Percentiles rank a stretch among this genome's conserved stretches.
Evolutionary conservation across 2,113 vertebrate genomes (phyloP).

Genomic region (Origma solitaria): DNA sequence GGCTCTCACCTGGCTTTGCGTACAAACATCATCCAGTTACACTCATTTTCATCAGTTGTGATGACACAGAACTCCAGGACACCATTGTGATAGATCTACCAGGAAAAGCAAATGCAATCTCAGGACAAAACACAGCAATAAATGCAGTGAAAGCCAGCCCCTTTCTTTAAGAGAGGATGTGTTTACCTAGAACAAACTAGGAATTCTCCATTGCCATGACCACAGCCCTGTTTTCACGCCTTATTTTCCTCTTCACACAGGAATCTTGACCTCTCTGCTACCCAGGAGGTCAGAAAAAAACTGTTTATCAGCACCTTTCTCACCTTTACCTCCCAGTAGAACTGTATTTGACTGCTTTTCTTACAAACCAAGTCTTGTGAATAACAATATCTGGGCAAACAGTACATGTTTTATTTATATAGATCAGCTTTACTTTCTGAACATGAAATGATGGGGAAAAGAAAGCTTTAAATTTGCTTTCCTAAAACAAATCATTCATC

Average conservation of each 20-base stretch:
- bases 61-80: conserved; percentile 90
- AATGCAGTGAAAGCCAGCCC: background rate
- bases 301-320: background rate
- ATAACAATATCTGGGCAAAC: background rate
- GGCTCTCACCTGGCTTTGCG: conserved; percentile 87
- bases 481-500: background rate
- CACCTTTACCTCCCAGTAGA: background rate
- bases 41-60: conserved; percentile 91
- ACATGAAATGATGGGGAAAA: background rate
- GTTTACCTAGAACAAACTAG: background rate
- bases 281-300: background rate
- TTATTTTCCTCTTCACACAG: background rate
- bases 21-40: conserved; percentile 99
- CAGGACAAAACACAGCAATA: background rate
- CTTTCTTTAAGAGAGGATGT: background rate
- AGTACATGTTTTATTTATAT: background rate
- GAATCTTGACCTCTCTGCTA: background rate
- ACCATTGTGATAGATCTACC: conserved; percentile 88
- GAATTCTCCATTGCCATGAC: background rate
- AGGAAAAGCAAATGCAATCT: background rate
- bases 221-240: background rate
- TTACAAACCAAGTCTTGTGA: background rate
- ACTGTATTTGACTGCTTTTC: background rate
- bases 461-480: background rate
- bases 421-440: background rate